Evolutionary conservation across 2,113 vertebrate genomes (phyloP).

Genomic region (Benitochromis conjunctus): DNA sequence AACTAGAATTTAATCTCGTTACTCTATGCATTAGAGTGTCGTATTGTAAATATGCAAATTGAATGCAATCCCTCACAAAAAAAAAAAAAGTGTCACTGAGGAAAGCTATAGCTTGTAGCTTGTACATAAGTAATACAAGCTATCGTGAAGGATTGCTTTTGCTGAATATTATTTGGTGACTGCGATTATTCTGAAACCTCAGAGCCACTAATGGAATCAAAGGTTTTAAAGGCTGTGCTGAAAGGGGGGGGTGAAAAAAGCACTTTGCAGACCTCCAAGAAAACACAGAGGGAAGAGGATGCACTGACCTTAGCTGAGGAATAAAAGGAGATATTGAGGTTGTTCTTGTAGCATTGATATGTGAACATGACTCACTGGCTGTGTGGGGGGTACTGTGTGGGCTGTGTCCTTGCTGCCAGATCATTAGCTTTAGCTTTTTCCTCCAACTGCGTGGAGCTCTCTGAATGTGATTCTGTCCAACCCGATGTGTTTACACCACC

Average conservation of each 20-base stretch:
- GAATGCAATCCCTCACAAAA: background rate
- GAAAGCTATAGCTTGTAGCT: background rate
- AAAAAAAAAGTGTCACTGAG: background rate
- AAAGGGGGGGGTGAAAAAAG: background rate
- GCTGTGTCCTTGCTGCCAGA: conserved; percentile 53
- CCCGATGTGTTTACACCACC: conserved; percentile 70
- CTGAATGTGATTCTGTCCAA: conserved; percentile 73
- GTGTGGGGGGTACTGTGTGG: conserved; percentile 35
- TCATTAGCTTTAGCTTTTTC: conserved; percentile 66
- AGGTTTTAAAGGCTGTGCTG: conserved; percentile 22
- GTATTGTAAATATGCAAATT: conserved; percentile 40
- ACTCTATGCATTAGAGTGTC: conserved; percentile 7
- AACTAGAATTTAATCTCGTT: background rate
- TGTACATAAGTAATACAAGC: background rate
- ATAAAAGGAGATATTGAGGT: conserved; percentile 20
- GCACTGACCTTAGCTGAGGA: conserved; percentile 21
- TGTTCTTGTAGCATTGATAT: conserved; percentile 41
- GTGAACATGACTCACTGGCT: conserved; percentile 58
- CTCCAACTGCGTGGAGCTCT: conserved; percentile 59
- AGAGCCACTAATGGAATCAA: background rate
- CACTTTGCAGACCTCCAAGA: conserved; percentile 41
- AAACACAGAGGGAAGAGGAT: conserved; percentile 1
- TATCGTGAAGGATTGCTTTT: background rate
- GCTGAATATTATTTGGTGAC: background rate
- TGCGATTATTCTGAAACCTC: background rate